Percentiles rank a stretch among this genome's conserved stretches.
Conservation (phyloP, 2,888 invertebrate genomes). For the Tridacna gigas region DNA sequence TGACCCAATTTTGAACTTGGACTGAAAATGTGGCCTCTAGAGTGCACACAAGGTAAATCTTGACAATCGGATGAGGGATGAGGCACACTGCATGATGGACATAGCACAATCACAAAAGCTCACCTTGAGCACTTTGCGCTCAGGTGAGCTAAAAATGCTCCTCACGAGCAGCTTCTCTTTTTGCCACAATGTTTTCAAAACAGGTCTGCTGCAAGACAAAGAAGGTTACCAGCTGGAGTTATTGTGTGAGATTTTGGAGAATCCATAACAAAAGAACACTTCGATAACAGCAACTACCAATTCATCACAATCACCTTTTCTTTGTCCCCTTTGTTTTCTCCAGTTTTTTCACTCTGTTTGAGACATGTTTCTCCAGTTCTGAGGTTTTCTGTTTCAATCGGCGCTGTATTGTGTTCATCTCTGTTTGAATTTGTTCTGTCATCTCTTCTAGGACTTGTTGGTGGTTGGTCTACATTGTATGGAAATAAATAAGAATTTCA, state of each 20-base stretch:
- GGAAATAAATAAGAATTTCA: not conserved
- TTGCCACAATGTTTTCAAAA: not conserved
- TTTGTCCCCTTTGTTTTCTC: constrained; percentile 40
- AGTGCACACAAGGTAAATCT: too few relatives aligned
- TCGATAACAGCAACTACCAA: too few relatives aligned
- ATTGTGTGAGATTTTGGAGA: too few relatives aligned
- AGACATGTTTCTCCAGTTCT: constrained; percentile 46
- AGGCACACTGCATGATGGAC: too few relatives aligned
- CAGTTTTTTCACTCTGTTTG: constrained; percentile 43
- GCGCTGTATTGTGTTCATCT: constrained; percentile 48
- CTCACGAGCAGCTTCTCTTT: not conserved
- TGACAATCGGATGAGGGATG: too few relatives aligned
- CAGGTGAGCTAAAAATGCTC: too few relatives aligned
- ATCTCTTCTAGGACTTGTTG: constrained; percentile 49
- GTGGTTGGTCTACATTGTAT: constrained; percentile 46
- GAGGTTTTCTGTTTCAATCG: constrained; percentile 34
- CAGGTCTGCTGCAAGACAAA: not conserved
- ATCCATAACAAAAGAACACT: too few relatives aligned
- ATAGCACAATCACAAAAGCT: too few relatives aligned
- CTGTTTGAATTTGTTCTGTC: constrained; percentile 53
- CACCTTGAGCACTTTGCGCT: too few relatives aligned
- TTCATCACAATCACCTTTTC: not conserved
- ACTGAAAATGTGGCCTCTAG: too few relatives aligned
- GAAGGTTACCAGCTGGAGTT: not conserved
- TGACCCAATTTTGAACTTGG: not conserved